Base-by-base conservation (phyloP, 2,888 invertebrate species). In the Pollenia griseotomentosa region DNA sequence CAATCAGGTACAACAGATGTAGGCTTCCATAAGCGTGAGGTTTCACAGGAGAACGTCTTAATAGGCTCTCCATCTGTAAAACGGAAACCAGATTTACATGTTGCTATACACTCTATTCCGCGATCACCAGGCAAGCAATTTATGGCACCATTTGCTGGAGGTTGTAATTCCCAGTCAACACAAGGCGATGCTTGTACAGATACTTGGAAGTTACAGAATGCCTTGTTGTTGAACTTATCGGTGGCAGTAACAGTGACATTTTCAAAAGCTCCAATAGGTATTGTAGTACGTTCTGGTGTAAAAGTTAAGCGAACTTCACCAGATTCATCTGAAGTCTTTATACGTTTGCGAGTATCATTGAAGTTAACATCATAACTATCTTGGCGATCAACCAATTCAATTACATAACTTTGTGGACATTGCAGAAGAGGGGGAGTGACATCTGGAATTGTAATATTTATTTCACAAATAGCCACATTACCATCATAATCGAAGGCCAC, bases 401-500 rank as follows among this genome's bases (percentile, higher is more conserved):
- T 97, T 0, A 98, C 98, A 92, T 98, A 98, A 91, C 98, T 98
- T 93, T 98, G 98, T 0, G 98, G 98, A 91, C 98, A 98, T 91
- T 97, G 97, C 55, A 98, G 94, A 91, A 96, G 95, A 9, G 98
- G 98, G 75, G 98, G 98, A 0, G 98, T 98, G 77, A 98, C 97
- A 93, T 98, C 98, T 46, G 97, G 97, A 11, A 98, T 98, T 0
- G 98, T 98, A 46, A 99, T 98, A 90, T 98, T 98, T 46, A 99
- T 98, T 94, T 97, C 97, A 92, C 99, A 99, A 92, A 98, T 98
- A 14, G 99, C 99, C 14, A 98, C 98, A 92, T 99, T 99, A 89
- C 99, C 99, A 91, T 99, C 99, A 90, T 97, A 98, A 94, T 99
- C 99, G 91, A 98, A 99, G 4, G 99, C 99, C 1, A 98, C 97